Evolutionary conservation across 2,797 vertebrate genomes (phyloP).

Genomic region (Paratrypauchen microcephalus): DNA sequence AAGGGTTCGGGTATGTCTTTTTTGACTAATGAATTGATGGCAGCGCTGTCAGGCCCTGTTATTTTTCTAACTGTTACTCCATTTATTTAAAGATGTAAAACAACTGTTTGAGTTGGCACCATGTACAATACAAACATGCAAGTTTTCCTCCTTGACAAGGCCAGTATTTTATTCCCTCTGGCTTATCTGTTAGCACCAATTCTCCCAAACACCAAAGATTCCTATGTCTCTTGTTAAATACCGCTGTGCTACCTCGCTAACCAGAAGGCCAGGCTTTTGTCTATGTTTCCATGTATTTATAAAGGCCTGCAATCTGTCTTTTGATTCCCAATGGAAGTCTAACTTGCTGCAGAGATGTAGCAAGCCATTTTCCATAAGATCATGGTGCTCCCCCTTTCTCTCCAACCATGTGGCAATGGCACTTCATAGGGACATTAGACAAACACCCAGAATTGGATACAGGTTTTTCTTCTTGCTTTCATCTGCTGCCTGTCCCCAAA

Average conservation of each 20-base stretch:
- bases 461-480: constrained; percentile 73
- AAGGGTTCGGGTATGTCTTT: constrained; percentile 4
- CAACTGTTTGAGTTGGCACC: constrained; percentile 18
- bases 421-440: constrained; percentile 76
- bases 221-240: constrained; percentile 12
- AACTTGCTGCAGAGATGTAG: constrained; percentile 40
- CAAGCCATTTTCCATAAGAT: constrained; percentile 70
- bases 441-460: constrained; percentile 77
- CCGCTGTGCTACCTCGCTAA: constrained; percentile 18
- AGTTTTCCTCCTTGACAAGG: constrained; percentile 16
- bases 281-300: constrained; percentile 7
- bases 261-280: constrained; percentile 15
- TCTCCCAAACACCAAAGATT: constrained; percentile 27
- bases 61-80: constrained; percentile 4
- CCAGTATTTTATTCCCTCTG: constrained; percentile 19
- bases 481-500: constrained; percentile 74
- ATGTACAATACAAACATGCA: constrained; percentile 3
- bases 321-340: constrained; percentile 27
- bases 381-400: constrained; percentile 38
- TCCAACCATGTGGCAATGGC: constrained; percentile 71
- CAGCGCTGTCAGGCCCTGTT: background rate
- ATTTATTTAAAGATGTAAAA: constrained; percentile 26
- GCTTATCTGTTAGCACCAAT: constrained; percentile 16
- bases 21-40: constrained; percentile 22
- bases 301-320: constrained; percentile 35